Evolutionary conservation across 2,888 invertebrate species (phyloP), one percentile per base, ranked within the genome.

Genomic region (Lasioglossum vierecki): DNA sequence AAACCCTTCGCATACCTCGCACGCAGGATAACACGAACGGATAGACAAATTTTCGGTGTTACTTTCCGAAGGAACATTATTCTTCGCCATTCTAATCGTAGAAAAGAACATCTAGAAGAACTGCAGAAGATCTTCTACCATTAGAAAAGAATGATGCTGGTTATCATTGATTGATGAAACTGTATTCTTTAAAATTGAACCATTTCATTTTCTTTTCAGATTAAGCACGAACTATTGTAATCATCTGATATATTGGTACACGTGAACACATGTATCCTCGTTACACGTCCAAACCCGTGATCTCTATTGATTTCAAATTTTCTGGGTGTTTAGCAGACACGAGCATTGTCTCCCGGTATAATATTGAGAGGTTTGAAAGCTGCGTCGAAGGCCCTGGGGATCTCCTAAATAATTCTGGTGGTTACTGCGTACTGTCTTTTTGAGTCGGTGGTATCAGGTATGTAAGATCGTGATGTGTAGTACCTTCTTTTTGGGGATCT

Each of bases 401-500:
- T 60, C 60, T 60, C 26, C 60, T 60, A 60, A 60, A 60, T 26
- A 60, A 60, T 60, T 60, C 60, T 60, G 60, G 26, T 60, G 35
- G 30, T 22, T 53, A 73, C 18, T 35, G 18, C 80, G 83, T 72
- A 76, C 84, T 87, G 87, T 88, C 88, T 85, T 87, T 41, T 85
- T 85, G 78, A 85, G 85, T 74, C 83, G 81, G 35, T 39, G 18
- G 80, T 80, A 68, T n/a, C 81, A 46, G 66, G 81, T 68, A 80
- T 82, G 80, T 89, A 89, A 89, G 87, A 83, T 82, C 87, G 85
- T 88, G 87, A 89, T 89, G 87, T 88, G 84, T 90, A 91, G 92
- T 91, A 90, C 87, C 91, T 91, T 91, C 92, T 22, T 89, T 90
- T 88, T 85, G 88, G 87, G 88, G 90, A 88, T 91, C 88, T 89